phyloP scores from a whole-genome alignment of 2,888 invertebrate genomes.

The Drosophila maculinotata region DNA sequence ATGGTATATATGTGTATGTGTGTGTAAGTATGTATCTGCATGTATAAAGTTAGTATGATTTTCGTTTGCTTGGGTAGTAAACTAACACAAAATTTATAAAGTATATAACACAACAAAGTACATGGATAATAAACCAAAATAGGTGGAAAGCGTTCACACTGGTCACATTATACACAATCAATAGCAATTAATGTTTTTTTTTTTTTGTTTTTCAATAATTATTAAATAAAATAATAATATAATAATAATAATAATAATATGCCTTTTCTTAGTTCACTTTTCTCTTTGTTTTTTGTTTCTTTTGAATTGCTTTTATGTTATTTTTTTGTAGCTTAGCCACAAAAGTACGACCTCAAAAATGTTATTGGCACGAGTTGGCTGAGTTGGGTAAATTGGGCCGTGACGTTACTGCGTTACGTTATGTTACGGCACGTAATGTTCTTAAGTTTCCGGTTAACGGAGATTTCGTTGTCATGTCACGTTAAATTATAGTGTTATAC shows the following conservation, averaged over 20 bases:
- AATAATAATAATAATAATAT: conserved; percentile 50
- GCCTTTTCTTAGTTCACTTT: conserved; percentile 45
- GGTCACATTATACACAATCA: conserved; percentile 58
- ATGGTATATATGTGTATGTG: conserved; percentile 5
- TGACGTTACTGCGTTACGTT: conserved; percentile 12
- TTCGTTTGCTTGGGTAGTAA: conserved; percentile 17
- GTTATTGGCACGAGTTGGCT: conserved; percentile 47
- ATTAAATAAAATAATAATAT: conserved; percentile 46
- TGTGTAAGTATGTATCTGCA: conserved; percentile 8
- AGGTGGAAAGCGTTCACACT: conserved; percentile 70
- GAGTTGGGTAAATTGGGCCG: conserved; percentile 35
- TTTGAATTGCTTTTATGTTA: conserved; percentile 29
- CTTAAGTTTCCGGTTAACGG: not conserved
- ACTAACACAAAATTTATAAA: conserved; percentile 40
- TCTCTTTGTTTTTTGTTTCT: conserved; percentile 22
- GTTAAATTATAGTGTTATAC: conserved; percentile 10
- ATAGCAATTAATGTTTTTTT: conserved; percentile 25
- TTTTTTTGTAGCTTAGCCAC: conserved; percentile 48
- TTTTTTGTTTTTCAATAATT: conserved; percentile 5
- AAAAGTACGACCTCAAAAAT: conserved; percentile 45
- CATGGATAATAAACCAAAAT: conserved; percentile 42
- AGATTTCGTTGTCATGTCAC: conserved; percentile 6
- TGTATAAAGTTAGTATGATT: conserved; percentile 23
- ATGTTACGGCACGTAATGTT: not conserved
- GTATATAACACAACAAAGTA: conserved; percentile 61